Evolutionary conservation across 2,888 invertebrate genomes (phyloP).

Genomic region (Nemapogon koenigi): DNA sequence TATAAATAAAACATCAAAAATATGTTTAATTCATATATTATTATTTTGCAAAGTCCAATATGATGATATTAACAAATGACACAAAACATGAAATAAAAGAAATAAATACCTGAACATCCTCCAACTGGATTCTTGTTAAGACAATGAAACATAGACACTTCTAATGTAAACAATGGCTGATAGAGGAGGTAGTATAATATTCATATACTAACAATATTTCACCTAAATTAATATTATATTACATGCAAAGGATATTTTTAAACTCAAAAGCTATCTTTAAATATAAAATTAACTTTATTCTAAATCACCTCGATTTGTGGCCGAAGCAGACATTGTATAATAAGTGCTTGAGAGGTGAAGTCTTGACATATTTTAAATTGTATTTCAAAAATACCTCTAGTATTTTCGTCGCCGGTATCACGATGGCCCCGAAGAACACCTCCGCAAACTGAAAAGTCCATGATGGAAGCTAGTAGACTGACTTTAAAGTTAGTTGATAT

Average conservation of each 20-base stretch:
- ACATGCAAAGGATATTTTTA: too few species aligned
- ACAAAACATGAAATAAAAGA: slow-evolving; percentile 32
- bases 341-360: too few species aligned
- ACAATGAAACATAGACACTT: slow-evolving; percentile 3
- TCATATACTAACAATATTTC: too few species aligned
- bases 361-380: too few species aligned
- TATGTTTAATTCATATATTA: background rate
- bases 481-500: slow-evolving; percentile 24
- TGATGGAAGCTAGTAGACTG: slow-evolving; percentile 50
- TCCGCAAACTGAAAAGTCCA: slow-evolving; percentile 66
- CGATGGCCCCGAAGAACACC: too few species aligned
- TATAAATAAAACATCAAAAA: slow-evolving; percentile 9
- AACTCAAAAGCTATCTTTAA: background rate
- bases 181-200: slow-evolving; percentile 2
- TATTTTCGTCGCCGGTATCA: too few species aligned
- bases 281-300: slow-evolving; percentile 16
- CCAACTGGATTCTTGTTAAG: slow-evolving; percentile 37
- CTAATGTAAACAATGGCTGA: slow-evolving; percentile 3
- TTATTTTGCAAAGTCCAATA: background rate
- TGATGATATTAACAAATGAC: background rate
- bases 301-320: slow-evolving; percentile 55
- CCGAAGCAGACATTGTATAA: too few species aligned
- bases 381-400: too few species aligned
- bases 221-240: too few species aligned
- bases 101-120: slow-evolving; percentile 62